Conservation (phyloP, 2,888 invertebrate genomes). For the Nineta flava region DNA sequence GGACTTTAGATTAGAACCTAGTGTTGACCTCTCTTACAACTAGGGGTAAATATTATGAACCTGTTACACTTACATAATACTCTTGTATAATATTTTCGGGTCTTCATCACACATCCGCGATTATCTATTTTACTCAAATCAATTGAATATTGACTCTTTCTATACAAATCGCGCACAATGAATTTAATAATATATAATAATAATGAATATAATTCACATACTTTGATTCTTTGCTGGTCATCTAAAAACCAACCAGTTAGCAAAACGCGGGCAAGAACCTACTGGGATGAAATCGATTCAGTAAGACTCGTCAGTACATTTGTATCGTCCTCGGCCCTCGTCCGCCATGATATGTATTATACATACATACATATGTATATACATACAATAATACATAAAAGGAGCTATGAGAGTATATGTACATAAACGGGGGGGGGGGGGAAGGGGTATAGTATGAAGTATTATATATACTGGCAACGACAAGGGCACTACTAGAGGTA, state of each 20-base stretch:
- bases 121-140: no score
- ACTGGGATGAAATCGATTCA: slow-evolving; percentile 6
- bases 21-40: no score
- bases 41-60: background rate
- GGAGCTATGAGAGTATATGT: background rate
- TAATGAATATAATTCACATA: background rate
- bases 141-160: background rate
- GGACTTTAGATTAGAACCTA: no score
- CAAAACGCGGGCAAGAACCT: slow-evolving; percentile 2
- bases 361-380: background rate
- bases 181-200: background rate
- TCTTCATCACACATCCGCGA: background rate
- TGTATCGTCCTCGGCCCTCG: slow-evolving; percentile 2
- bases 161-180: background rate
- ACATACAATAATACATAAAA: background rate
- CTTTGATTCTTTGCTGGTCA: background rate
- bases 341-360: background rate
- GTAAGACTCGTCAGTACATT: slow-evolving; percentile 1
- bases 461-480: background rate
- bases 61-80: background rate
- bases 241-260: slow-evolving; percentile 1
- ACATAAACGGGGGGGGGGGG: background rate
- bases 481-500: background rate
- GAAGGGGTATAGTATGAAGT: background rate
- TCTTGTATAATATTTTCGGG: background rate